Evolutionary conservation across 2,888 invertebrate genomes (phyloP).

Genomic region (Leptura quadrifasciata): DNA sequence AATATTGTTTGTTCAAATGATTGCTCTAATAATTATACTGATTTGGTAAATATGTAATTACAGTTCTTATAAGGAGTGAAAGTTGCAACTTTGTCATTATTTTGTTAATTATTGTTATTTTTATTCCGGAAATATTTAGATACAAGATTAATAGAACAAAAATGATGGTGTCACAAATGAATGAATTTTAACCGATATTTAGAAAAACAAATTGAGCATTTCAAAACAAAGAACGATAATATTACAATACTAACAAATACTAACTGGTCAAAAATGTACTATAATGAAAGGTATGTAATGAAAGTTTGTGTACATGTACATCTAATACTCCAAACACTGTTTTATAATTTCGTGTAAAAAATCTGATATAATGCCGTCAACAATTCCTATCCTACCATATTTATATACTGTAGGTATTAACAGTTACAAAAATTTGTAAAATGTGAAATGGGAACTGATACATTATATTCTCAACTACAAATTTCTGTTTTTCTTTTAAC

Average conservation of each 20-base stretch:
- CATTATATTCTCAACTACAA: too few species aligned
- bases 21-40: conserved; percentile 37
- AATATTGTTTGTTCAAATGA: conserved; percentile 30
- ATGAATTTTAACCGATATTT: conserved; percentile 24
- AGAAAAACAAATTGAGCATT: conserved; percentile 24
- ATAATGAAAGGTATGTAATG: background rate
- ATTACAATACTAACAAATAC: background rate
- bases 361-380: background rate
- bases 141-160: conserved; percentile 29
- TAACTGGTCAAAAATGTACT: background rate
- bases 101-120: conserved; percentile 30
- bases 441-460: background rate
- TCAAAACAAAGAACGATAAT: conserved; percentile 14
- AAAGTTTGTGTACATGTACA: background rate
- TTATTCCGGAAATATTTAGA: conserved; percentile 36
- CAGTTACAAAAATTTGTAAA: background rate
- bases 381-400: background rate
- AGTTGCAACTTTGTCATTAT: conserved; percentile 30
- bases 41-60: conserved; percentile 35
- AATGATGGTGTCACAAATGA: conserved; percentile 33
- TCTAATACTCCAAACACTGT: background rate
- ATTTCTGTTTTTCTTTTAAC: too few species aligned
- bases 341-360: background rate
- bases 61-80: conserved; percentile 28
- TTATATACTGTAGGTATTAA: background rate